Percentiles rank a stretch among this genome's conserved stretches.
Conservation (phyloP, 2,888 invertebrate species). For the Serrognathus titanus region DNA sequence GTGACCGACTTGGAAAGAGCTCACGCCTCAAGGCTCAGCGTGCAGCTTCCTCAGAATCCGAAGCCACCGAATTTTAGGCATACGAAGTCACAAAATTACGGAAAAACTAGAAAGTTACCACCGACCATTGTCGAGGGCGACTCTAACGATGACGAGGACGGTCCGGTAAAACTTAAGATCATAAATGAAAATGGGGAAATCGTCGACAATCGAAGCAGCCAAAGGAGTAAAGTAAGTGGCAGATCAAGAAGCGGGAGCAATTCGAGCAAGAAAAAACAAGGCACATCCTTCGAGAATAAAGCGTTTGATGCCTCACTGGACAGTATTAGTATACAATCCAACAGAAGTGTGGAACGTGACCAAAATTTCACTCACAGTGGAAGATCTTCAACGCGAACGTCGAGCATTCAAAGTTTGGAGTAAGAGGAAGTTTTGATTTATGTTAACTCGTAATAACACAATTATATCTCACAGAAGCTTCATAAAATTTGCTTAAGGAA, state of each 20-base stretch:
- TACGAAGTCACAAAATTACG: constrained; percentile 28
- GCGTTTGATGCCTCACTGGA: constrained; percentile 9
- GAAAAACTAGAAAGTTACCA: constrained; percentile 17
- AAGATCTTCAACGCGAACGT: constrained; percentile 30
- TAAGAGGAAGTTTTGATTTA: not conserved
- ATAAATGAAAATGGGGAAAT: constrained; percentile 1
- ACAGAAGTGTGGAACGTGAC: constrained; percentile 14
- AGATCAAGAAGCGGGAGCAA: constrained; percentile 15
- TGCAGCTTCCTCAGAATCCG: constrained; percentile 11
- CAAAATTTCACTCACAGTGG: constrained; percentile 22
- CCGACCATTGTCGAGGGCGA: constrained; percentile 19
- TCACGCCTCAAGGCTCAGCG: constrained; percentile 12
- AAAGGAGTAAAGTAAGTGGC: constrained; percentile 12
- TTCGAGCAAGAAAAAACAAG: constrained; percentile 1
- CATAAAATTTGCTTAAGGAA: too few species aligned
- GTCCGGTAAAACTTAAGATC: constrained; percentile 2
- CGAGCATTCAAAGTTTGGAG: constrained; percentile 35
- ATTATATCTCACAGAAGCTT: too few species aligned
- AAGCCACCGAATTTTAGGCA: constrained; percentile 23
- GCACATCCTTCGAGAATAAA: constrained; percentile 2
- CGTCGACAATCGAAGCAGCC: constrained; percentile 11
- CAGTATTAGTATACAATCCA: constrained; percentile 11
- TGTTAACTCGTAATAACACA: too few species aligned
- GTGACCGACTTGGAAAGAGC: not conserved
- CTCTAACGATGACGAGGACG: constrained; percentile 19